A percentile compares a stretch with the other conserved stretches of the same genome.
Conservation (phyloP, 2,113 vertebrate genomes). For the Pomatorhinus ruficollis region DNA sequence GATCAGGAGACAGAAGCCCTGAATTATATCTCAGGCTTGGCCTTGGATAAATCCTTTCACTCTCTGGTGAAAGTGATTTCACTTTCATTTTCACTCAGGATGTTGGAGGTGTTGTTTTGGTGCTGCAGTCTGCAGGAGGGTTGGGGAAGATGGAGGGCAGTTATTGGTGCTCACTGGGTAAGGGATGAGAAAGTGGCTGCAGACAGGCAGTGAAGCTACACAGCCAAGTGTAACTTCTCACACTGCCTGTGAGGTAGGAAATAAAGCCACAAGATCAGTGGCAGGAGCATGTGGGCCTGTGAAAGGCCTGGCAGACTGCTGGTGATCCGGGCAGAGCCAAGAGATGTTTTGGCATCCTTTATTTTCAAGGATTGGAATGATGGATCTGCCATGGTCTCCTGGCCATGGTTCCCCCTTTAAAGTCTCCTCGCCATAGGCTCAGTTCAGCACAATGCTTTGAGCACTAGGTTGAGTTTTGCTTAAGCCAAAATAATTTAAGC, state of each 20-base stretch:
- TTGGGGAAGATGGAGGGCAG: not conserved
- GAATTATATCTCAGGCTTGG: not conserved
- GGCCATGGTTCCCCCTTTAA: not conserved
- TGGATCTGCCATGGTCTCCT: not conserved
- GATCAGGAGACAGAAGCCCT: not conserved
- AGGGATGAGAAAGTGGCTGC: not conserved
- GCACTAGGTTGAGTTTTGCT: not conserved
- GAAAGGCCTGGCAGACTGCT: not conserved
- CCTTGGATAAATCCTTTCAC: not conserved
- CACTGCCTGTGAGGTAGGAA: not conserved
- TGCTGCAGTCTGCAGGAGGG: not conserved
- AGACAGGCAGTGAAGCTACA: not conserved
- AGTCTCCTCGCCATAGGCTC: rapidly evolving
- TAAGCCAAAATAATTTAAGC: not conserved
- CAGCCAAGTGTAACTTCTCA: not conserved
- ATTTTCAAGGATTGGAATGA: not conserved
- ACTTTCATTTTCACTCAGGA: not conserved
- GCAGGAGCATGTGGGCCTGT: not conserved
- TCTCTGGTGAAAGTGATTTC: not conserved
- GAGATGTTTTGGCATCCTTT: not conserved
- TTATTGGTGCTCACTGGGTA: not conserved
- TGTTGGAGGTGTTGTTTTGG: not conserved
- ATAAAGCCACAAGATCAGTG: not conserved
- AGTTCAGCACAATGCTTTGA: not conserved
- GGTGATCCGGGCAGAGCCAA: not conserved